These are phyloP conservation scores for Steinernema hermaphroditum DNA, from an alignment of 2,888 invertebrate genomes.

Conservation along the genomic window DNA sequence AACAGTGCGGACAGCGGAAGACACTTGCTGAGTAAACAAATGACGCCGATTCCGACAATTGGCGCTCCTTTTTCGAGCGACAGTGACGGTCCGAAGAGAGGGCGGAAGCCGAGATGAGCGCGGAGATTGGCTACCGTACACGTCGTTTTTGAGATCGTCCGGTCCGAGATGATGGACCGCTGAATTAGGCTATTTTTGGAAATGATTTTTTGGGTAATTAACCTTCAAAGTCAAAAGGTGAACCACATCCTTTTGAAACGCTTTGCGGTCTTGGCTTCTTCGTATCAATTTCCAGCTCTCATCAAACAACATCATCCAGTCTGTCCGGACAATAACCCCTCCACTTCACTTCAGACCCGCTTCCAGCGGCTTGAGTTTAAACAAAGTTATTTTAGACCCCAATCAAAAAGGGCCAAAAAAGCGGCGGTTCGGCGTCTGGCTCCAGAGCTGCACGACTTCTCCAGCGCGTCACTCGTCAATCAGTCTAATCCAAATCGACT, in stretches of 20 bases:
- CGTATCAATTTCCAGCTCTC: too few species aligned
- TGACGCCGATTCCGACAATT: not conserved
- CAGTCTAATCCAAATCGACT: not conserved
- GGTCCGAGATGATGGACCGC: not conserved
- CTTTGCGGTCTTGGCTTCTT: too few species aligned
- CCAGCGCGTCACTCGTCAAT: not conserved
- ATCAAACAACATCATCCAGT: too few species aligned
- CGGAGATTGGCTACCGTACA: too few species aligned
- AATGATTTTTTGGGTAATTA: too few species aligned
- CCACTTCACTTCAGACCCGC: too few species aligned
- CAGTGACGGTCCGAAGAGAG: too few species aligned
- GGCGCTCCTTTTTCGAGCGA: not conserved
- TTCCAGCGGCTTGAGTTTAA: not conserved
- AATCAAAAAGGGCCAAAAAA: not conserved
- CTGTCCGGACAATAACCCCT: too few species aligned
- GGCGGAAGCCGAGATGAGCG: too few species aligned
- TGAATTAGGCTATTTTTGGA: not conserved
- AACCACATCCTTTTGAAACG: too few species aligned
- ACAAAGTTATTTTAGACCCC: constrained; percentile 15
- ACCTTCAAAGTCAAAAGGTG: too few species aligned
- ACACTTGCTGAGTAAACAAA: constrained; percentile 23
- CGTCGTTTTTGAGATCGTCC: too few species aligned
- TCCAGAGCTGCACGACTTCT: not conserved
- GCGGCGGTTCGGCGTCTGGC: not conserved
- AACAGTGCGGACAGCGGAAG: constrained; percentile 18